phyloP scores from a whole-genome alignment of 2,797 vertebrate species.

The Danio kyathit region DNA sequence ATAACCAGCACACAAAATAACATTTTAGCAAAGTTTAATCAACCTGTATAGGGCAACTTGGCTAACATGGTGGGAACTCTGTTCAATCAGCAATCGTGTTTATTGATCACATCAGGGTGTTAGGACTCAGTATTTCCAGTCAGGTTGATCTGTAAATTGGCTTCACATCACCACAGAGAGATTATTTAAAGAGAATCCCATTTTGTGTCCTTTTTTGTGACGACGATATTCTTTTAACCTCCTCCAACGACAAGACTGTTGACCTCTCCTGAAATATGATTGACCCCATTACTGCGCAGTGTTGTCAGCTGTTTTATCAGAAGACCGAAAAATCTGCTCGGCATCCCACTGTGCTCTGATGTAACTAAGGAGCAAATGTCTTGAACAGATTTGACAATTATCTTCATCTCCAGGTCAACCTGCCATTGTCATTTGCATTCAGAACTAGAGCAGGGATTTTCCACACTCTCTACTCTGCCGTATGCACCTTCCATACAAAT shows the following conservation, averaged over 20 bases:
- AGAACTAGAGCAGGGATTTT: slow-evolving; percentile 24
- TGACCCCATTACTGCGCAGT: slow-evolving; percentile 30
- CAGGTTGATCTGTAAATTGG: neutral
- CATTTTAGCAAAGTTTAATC: neutral
- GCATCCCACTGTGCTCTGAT: slow-evolving; percentile 21
- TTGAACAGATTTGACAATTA: slow-evolving; percentile 29
- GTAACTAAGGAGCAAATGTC: slow-evolving; percentile 19
- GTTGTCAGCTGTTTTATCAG: slow-evolving; percentile 1
- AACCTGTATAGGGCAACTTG: slow-evolving; percentile 10
- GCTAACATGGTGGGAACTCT: neutral
- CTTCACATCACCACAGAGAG: neutral
- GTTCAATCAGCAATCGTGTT: neutral
- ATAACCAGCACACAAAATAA: neutral
- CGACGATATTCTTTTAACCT: neutral
- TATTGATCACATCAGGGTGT: neutral
- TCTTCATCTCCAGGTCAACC: slow-evolving; percentile 5
- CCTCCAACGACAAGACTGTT: neutral
- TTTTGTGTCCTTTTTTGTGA: neutral
- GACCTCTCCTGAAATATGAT: slow-evolving; percentile 16
- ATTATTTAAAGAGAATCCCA: neutral
- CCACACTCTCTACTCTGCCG: neutral
- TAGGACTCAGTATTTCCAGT: neutral
- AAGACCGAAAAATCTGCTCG: neutral
- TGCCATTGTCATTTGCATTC: slow-evolving; percentile 24
- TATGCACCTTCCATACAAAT: slow-evolving; percentile 1